Conservation (phyloP, 2,888 invertebrate species). For the Cephus spinipes region DNA sequence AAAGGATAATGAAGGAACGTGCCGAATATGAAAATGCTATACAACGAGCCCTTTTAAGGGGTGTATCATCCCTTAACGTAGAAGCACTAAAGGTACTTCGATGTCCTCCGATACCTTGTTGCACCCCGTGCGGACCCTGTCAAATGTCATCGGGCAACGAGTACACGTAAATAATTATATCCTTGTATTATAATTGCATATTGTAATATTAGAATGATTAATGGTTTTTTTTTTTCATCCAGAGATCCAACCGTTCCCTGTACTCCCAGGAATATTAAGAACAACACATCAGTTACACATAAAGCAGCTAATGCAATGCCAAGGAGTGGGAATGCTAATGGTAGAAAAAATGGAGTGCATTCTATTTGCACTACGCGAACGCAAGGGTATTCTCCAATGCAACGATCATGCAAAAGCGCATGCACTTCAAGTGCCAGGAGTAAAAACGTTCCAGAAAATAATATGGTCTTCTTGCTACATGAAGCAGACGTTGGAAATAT, state of each 20-base stretch:
- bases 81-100: slow-evolving; percentile 57
- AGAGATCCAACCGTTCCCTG: slow-evolving; percentile 27
- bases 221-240: background rate
- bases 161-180: slow-evolving; percentile 14
- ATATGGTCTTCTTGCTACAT: slow-evolving; percentile 40
- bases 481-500: slow-evolving; percentile 36
- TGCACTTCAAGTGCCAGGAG: background rate
- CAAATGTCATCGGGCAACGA: background rate
- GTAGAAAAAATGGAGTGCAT: background rate
- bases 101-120: slow-evolving; percentile 48
- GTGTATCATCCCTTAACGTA: slow-evolving; percentile 58
- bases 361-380: background rate
- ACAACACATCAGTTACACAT: slow-evolving; percentile 14
- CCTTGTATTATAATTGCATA: background rate
- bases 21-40: slow-evolving; percentile 60
- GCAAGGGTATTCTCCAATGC: background rate
- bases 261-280: slow-evolving; percentile 14
- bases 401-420: background rate
- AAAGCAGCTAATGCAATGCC: slow-evolving; percentile 1
- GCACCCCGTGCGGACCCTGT: slow-evolving; percentile 45
- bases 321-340: slow-evolving; percentile 3
- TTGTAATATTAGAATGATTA: background rate
- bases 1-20: slow-evolving; percentile 52
- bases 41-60: slow-evolving; percentile 57
- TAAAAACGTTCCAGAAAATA: slow-evolving; percentile 11